Base-by-base conservation (phyloP, 2,888 invertebrate genomes). In the Capitulum mitella region DNA sequence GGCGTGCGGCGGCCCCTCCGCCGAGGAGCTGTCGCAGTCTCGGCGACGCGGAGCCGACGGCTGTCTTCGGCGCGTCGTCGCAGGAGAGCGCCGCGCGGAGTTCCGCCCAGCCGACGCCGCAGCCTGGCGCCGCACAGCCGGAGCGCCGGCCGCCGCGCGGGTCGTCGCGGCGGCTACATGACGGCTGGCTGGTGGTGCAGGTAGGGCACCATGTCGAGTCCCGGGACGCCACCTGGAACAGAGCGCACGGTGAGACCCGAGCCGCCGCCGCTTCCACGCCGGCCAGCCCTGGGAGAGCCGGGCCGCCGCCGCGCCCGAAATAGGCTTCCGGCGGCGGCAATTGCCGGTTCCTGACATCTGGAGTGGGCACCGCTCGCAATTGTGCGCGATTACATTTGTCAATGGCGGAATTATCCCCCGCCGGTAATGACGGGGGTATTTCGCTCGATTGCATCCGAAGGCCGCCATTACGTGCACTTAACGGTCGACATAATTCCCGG, bases 171-270 rank as follows among this genome's bases (percentile, higher is more conserved):
- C 19, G 34, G 34, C 34, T 64, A 64, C 64, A 64, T 34, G 34
- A 64, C 64, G 34, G 64, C 64, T 19, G 64, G 64, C 64, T 64
- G 64, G 6, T 34, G 64, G 64, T 64, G 64, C 34, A 64, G 34
- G 64, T 64, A 64, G 64, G 64, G 64, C 29, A 19, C 64, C 64
- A 64, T 34, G 32, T 64, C 64, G 29, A 64, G 64, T 6, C 16
- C 16, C 34, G 64, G 34, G 1, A 64, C 64, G 32, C 64, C 32
- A 8, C 64, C 64, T 64, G 64, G 5, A 64, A 64, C 64, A 64
- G 12, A 43, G 12, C 43, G 6, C 12, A 12, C 43, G 12, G 43
- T 43, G 6, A 43, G 43, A 12, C 6, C 43, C 12, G 43, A 12
- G 43, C 6, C 43, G 43, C 12, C 6, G 6, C 43, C 43, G 43